Evolutionary conservation across 2,888 invertebrate genomes (phyloP), one percentile per base, ranked within the genome.

Genomic region (Platynereis dumerilii): DNA sequence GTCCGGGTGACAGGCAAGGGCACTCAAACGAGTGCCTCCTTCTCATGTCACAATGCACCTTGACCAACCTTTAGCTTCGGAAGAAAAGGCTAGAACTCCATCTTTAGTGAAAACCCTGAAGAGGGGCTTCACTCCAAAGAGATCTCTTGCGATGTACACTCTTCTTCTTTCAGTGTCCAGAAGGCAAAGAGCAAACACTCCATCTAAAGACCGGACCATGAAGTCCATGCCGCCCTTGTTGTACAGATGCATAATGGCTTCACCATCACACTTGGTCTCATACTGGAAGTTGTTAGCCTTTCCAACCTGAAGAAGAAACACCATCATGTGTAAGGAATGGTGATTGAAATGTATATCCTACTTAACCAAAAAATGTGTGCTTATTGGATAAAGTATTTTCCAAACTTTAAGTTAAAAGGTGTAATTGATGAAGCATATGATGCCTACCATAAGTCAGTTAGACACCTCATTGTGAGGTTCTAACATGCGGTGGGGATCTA

Each of bases 151-250:
- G 22, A 92, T 80, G 74, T 88, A 87, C 54, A 92, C 85, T 81
- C 89, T 90, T 71, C 85, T 87, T 66, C 89, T 88, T 58, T 88
- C 86, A 0, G 90, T 87, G 77, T 93, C 93, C 48, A 92, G 83
- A 17, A 93, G 85, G 74, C 91, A 90, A 82, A 93, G 91, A 1
- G 89, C 89, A 83, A 93, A 94, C 5, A 93, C 93, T 2, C 93
- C 94, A 78, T 94, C 93, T 34, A 94, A 86, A 72, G 88, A 87
- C 74, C 87, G 88, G 1, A 90, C 88, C 59, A 91, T 88, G 60
- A 76, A 79, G 70, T 89, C 89, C 55, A 89, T 88, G 7, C 91
- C 92, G 66, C 88, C 88, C 71, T 86, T 87, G 65, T 88, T 87
- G 79, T 91, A 93, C 66, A 91, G 84, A 80, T 92, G 92, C 67